phyloP scores from a whole-genome alignment of 2,888 invertebrate species.

The Merodon equestris region DNA sequence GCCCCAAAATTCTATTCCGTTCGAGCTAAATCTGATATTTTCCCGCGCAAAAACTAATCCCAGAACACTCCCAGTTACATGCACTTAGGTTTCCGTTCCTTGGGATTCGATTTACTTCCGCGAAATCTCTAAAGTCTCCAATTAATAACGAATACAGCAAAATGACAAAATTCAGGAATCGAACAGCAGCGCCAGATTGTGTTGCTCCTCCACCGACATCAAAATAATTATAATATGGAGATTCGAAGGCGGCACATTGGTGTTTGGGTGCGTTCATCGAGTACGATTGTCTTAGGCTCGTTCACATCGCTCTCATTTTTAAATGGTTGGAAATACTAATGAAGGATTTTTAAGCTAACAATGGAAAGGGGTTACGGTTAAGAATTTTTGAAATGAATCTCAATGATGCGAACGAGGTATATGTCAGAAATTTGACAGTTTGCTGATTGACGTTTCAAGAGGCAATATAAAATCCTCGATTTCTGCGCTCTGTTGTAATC shows the following conservation, averaged over 20 bases:
- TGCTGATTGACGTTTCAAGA: no score
- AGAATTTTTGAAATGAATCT: no score
- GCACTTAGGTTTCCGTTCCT: no score
- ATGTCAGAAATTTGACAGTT: no score
- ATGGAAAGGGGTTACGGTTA: no score
- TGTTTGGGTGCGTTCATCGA: slow-evolving; percentile 43
- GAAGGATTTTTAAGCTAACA: no score
- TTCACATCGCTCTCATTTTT: no score
- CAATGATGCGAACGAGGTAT: no score
- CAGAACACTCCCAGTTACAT: no score
- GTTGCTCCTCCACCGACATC: slow-evolving; percentile 60
- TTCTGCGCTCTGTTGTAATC: no score
- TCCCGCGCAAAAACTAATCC: background rate
- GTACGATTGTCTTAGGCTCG: background rate
- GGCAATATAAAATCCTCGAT: no score
- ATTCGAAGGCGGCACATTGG: slow-evolving; percentile 37
- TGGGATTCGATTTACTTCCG: background rate
- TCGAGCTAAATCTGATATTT: background rate
- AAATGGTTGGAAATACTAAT: no score
- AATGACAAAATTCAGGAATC: slow-evolving; percentile 24
- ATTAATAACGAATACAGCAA: background rate
- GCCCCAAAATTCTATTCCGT: slow-evolving; percentile 45
- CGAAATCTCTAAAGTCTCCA: background rate
- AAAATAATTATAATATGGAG: slow-evolving; percentile 27
- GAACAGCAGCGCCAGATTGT: slow-evolving; percentile 26